phyloP scores from a whole-genome alignment of 2,888 invertebrate species.

The Drosophila hamatofila region DNA sequence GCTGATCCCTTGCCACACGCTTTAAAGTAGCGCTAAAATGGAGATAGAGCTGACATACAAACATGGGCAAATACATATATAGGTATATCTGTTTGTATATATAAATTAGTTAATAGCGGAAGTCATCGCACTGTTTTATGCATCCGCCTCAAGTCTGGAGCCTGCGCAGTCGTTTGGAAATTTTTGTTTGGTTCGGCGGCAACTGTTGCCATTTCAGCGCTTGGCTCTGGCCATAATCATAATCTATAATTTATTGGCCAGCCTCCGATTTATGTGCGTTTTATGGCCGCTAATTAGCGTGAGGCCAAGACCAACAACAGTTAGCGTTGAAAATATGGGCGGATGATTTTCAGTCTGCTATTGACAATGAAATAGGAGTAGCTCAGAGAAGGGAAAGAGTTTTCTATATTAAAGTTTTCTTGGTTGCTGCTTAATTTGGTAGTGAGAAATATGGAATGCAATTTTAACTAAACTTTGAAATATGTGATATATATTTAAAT shows the following conservation, averaged over 20 bases:
- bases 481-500: too few species aligned
- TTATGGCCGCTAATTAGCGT: constrained; percentile 78
- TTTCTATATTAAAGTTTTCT: not conserved
- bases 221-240: constrained; percentile 60
- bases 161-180: constrained; percentile 75
- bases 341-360: constrained; percentile 30
- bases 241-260: constrained; percentile 78
- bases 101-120: constrained; percentile 81
- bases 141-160: constrained; percentile 73
- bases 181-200: constrained; percentile 47
- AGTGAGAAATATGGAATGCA: not conserved
- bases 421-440: not conserved
- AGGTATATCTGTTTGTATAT: constrained; percentile 1
- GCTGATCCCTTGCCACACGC: constrained; percentile 52
- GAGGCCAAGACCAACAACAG: constrained; percentile 34
- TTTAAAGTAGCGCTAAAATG: constrained; percentile 67
- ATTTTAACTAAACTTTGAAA: not conserved
- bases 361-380: constrained; percentile 47
- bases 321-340: not conserved
- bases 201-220: constrained; percentile 68
- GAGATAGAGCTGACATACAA: constrained; percentile 37
- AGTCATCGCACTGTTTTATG: constrained; percentile 80
- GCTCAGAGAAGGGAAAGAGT: not conserved
- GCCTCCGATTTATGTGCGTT: constrained; percentile 72
- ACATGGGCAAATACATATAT: not conserved